Evolutionary conservation across 2,888 invertebrate species (phyloP).

Genomic region (Ennomos quercinarius): DNA sequence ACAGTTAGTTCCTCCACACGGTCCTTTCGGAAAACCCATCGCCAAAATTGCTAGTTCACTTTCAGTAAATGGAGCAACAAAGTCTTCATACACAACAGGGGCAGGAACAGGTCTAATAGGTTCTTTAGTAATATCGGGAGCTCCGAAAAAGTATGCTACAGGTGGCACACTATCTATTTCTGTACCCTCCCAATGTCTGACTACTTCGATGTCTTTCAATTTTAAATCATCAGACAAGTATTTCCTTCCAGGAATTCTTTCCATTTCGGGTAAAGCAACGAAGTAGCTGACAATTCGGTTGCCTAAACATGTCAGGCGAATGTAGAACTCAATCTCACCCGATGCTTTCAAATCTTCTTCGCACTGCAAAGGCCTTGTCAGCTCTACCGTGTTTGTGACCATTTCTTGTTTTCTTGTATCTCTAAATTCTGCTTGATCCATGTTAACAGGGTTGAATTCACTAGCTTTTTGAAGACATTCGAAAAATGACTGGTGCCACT

Average conservation of each 20-base stretch:
- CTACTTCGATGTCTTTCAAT: slow-evolving; percentile 76
- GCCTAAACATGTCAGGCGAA: slow-evolving; percentile 73
- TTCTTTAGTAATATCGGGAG: slow-evolving; percentile 73
- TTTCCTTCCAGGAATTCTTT: slow-evolving; percentile 75
- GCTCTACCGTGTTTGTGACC: slow-evolving; percentile 72
- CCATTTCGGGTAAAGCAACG: slow-evolving; percentile 76
- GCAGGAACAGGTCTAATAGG: slow-evolving; percentile 67
- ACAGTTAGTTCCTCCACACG: slow-evolving; percentile 81
- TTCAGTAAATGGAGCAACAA: slow-evolving; percentile 69
- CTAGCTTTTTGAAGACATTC: slow-evolving; percentile 64
- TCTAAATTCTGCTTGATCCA: slow-evolving; percentile 73
- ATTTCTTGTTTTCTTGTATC: slow-evolving; percentile 68
- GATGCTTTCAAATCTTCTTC: slow-evolving; percentile 77
- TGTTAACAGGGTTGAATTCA: slow-evolving; percentile 70
- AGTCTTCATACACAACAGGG: slow-evolving; percentile 66
- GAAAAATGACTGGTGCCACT: slow-evolving; percentile 76
- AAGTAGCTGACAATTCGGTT: slow-evolving; percentile 72
- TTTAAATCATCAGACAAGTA: slow-evolving; percentile 73
- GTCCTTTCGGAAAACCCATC: slow-evolving; percentile 81
- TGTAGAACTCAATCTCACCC: slow-evolving; percentile 73
- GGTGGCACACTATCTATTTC: slow-evolving; percentile 71
- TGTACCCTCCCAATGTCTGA: slow-evolving; percentile 79
- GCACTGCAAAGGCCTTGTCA: slow-evolving; percentile 67
- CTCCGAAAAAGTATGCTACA: slow-evolving; percentile 75
- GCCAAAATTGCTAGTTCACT: slow-evolving; percentile 76